These are phyloP conservation scores for Spatulosminthurus flaviceps DNA, from an alignment of 2,888 invertebrate species.

Conservation along the genomic window DNA sequence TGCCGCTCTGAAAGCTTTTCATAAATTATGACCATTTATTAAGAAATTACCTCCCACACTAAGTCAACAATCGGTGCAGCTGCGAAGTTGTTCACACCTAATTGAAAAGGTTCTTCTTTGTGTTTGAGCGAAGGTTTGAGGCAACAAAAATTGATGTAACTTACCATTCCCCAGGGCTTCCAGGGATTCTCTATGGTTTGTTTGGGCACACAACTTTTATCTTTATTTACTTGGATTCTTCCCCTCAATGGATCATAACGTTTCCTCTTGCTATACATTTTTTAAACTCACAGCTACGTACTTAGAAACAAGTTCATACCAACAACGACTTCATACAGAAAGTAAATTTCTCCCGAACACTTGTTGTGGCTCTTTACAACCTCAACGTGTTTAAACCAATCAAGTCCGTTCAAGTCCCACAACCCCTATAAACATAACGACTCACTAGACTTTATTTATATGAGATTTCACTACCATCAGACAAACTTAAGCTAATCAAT, in stretches of 20 bases:
- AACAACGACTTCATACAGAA: neutral
- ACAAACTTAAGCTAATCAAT: too few relatives aligned
- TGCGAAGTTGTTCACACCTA: neutral
- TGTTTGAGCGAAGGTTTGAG: neutral
- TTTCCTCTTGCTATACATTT: too few relatives aligned
- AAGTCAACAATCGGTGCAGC: conserved; percentile 10
- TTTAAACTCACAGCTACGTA: too few relatives aligned
- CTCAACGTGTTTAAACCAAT: too few relatives aligned
- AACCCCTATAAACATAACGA: too few relatives aligned
- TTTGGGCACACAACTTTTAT: neutral
- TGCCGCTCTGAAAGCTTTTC: neutral
- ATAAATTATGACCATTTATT: conserved; percentile 9
- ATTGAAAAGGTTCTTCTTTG: neutral
- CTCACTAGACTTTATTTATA: too few relatives aligned
- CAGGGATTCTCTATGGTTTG: neutral
- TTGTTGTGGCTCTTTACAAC: neutral
- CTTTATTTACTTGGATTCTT: neutral
- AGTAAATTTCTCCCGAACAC: neutral
- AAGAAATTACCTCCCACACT: conserved; percentile 7
- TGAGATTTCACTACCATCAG: too few relatives aligned
- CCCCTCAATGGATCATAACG: neutral
- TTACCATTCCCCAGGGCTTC: neutral
- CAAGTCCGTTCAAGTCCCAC: too few relatives aligned
- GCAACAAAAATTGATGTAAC: neutral
- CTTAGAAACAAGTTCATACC: too few relatives aligned